Evolutionary conservation across 2,113 vertebrate species (phyloP).

Genomic region (Pseudopipra pipra): DNA sequence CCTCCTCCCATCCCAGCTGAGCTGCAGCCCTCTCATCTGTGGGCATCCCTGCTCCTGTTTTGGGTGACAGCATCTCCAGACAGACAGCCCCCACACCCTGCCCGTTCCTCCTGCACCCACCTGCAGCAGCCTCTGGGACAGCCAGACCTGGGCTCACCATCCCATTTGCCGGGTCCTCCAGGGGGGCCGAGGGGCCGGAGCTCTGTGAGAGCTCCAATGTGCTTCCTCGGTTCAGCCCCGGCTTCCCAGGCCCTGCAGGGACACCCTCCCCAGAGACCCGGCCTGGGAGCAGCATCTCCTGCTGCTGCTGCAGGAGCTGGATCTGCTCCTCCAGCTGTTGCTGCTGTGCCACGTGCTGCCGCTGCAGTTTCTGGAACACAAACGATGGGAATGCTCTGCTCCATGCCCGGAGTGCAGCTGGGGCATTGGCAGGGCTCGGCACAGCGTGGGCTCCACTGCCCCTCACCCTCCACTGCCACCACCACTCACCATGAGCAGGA

Average conservation of each 20-base stretch:
- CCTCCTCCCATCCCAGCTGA: neutral
- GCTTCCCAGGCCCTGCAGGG: neutral
- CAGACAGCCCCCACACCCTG: neutral
- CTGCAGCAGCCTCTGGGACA: neutral
- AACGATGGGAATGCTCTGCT: accelerated
- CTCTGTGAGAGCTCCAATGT: neutral
- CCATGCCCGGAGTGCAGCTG: neutral
- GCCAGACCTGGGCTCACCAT: accelerated
- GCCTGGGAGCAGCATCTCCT: neutral
- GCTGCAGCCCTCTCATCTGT: neutral
- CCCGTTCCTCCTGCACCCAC: neutral
- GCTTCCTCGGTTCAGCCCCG: neutral
- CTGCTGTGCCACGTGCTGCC: slow-evolving; percentile 74
- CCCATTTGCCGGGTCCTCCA: neutral
- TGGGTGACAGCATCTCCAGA: neutral
- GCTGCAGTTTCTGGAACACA: slow-evolving; percentile 46
- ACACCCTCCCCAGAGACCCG: neutral
- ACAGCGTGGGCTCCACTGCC: neutral
- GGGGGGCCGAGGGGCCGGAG: neutral
- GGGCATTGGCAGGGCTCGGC: neutral
- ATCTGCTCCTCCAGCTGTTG: slow-evolving; percentile 73
- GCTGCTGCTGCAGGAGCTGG: slow-evolving; percentile 62
- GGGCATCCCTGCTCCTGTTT: neutral
- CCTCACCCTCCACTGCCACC: neutral
- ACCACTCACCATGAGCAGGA: slow-evolving; percentile 72